A percentile compares a stretch with the other conserved stretches of the same genome.
These are phyloP conservation scores for Papilio xuthus DNA, from an alignment of 1,140 invertebrate species.

Conservation along the genomic window DNA sequence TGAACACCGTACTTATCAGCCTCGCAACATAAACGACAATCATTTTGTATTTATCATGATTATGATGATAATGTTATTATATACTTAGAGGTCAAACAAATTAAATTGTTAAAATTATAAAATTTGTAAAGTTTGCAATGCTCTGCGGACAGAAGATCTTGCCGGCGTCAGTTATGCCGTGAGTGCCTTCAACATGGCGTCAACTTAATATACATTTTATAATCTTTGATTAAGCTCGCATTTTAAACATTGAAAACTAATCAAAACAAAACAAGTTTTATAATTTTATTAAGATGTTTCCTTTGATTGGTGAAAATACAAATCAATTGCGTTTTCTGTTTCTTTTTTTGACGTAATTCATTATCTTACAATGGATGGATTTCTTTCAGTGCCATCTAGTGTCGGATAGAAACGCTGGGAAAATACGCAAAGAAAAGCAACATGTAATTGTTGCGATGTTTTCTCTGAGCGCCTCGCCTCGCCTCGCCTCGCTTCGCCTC, in stretches of 20 bases:
- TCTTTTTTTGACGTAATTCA: slow-evolving; percentile 39
- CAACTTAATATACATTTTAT: too few species aligned
- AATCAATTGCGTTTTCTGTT: slow-evolving; percentile 26
- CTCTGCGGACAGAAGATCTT: too few species aligned
- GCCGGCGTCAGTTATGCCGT: too few species aligned
- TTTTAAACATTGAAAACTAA: background rate
- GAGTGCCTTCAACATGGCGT: too few species aligned
- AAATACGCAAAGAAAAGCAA: slow-evolving; percentile 52
- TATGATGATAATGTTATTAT: background rate
- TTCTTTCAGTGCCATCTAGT: slow-evolving; percentile 65
- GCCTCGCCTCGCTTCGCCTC: background rate
- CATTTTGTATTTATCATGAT: background rate
- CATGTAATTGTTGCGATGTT: slow-evolving; percentile 50
- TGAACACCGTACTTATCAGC: background rate
- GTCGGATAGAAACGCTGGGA: slow-evolving; percentile 67
- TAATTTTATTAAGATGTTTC: too few species aligned
- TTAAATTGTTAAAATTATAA: too few species aligned
- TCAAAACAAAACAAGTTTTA: background rate
- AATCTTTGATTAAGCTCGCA: too few species aligned
- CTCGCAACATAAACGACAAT: too few species aligned
- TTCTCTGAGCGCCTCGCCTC: slow-evolving; percentile 46
- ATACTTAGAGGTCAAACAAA: too few species aligned
- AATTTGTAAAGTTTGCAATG: too few species aligned
- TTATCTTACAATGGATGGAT: slow-evolving; percentile 49
- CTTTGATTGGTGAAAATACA: slow-evolving; percentile 6